A percentile compares a stretch with the other conserved stretches of the same genome.
phyloP scores from a whole-genome alignment of 2,888 invertebrate species.

The Drosophila lutescens region DNA sequence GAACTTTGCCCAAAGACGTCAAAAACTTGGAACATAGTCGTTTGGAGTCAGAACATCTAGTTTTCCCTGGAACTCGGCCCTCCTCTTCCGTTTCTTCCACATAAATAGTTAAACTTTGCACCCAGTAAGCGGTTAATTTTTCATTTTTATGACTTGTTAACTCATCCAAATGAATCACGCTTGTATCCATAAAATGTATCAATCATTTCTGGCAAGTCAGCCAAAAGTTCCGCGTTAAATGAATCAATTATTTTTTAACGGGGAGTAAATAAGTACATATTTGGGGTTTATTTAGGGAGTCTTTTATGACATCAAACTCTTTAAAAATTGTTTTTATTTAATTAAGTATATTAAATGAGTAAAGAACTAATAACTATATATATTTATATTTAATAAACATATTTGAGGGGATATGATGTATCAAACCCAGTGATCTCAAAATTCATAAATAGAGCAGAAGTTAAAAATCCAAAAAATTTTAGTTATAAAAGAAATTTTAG shows the following conservation, averaged over 20 bases:
- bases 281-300: neutral
- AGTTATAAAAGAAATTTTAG: no score
- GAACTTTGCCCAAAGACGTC: constrained; percentile 53
- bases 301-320: no score
- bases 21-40: neutral
- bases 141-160: constrained; percentile 27
- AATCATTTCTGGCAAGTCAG: constrained; percentile 42
- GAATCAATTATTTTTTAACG: constrained; percentile 24
- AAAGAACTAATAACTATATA: neutral
- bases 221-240: constrained; percentile 12
- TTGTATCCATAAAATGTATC: constrained; percentile 31
- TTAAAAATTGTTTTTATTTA: no score
- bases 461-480: no score
- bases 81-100: neutral
- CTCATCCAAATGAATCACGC: constrained; percentile 50
- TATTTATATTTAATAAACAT: neutral
- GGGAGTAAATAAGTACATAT: neutral
- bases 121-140: constrained; percentile 5
- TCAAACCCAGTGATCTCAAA: no score
- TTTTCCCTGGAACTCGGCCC: neutral
- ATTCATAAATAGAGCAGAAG: no score
- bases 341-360: no score
- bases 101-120: constrained; percentile 5
- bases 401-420: no score
- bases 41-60: neutral